These are phyloP conservation scores for Batillaria attramentaria DNA, from an alignment of 1,140 invertebrate genomes.

Conservation along the genomic window DNA sequence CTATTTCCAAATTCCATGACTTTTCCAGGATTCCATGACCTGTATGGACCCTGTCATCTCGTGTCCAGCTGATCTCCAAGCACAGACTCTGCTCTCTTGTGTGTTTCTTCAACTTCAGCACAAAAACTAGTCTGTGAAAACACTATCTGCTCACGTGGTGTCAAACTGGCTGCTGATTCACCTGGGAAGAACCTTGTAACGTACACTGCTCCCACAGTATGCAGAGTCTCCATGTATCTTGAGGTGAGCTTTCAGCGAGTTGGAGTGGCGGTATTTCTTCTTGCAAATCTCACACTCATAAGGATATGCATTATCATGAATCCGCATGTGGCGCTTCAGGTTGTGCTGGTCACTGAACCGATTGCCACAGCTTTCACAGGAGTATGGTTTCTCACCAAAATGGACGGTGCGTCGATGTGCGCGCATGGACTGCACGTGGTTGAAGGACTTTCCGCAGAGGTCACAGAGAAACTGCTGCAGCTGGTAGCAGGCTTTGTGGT, in stretches of 20 bases:
- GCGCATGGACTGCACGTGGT: conserved; percentile 49
- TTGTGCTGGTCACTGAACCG: conserved; percentile 56
- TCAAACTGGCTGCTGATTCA: no score
- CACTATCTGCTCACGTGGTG: no score
- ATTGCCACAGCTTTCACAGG: conserved; percentile 47
- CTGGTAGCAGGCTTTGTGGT: conserved; percentile 51
- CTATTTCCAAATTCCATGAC: no score
- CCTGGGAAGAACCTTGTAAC: no score
- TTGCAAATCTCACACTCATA: conserved; percentile 51
- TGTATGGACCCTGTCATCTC: no score
- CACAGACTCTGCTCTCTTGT: no score
- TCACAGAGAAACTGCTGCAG: conserved; percentile 55
- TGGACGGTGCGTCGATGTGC: conserved; percentile 51
- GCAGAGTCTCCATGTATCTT: conserved; percentile 45
- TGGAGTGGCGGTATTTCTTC: conserved; percentile 57
- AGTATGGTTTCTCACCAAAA: conserved; percentile 52
- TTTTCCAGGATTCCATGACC: no score
- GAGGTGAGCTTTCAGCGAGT: conserved; percentile 56
- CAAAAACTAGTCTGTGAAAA: no score
- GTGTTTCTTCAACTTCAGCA: no score
- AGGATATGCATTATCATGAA: conserved; percentile 58
- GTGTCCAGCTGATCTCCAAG: no score
- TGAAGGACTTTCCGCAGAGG: conserved; percentile 57
- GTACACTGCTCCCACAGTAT: no score
- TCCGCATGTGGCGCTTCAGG: conserved; percentile 52